A percentile compares a stretch with the other conserved stretches of the same genome.
These are phyloP conservation scores for Neosilurus mollespiculum DNA, from an alignment of 2,797 vertebrate species.

Conservation along the genomic window DNA sequence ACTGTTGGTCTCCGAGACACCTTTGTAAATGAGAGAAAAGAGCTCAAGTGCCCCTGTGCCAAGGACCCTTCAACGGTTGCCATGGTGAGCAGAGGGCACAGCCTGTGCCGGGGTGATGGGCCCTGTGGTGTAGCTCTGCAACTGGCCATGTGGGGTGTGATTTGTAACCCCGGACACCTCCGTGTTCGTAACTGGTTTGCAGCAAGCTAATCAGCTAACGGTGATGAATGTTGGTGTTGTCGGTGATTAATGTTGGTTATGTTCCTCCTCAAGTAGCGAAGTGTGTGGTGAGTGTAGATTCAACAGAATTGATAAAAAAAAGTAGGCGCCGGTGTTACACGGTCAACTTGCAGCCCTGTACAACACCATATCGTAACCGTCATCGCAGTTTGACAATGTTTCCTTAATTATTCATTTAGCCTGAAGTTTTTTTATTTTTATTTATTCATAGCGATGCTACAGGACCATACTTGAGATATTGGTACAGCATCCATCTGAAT, in stretches of 20 bases:
- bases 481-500: too few relatives aligned
- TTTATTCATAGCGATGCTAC: too few relatives aligned
- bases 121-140: neutral
- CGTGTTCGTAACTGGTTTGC: neutral
- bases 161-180: neutral
- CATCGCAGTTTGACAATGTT: too few relatives aligned
- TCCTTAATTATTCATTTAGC: too few relatives aligned
- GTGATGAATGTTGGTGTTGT: neutral
- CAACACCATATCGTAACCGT: too few relatives aligned
- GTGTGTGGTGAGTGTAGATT: neutral
- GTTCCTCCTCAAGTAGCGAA: neutral
- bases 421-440: too few relatives aligned
- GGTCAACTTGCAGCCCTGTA: too few relatives aligned
- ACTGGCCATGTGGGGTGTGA: neutral
- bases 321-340: too few relatives aligned
- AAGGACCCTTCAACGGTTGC: constrained; percentile 19
- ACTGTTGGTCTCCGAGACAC: neutral
- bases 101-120: neutral
- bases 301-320: too few relatives aligned
- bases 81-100: constrained; percentile 15
- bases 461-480: too few relatives aligned
- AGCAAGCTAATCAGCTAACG: neutral
- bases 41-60: constrained; percentile 16
- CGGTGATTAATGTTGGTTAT: neutral
- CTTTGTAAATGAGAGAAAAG: neutral